These are phyloP conservation scores for Metridium senile DNA, from an alignment of 92 coral and sea anemone genomes.

Conservation along the genomic window DNA sequence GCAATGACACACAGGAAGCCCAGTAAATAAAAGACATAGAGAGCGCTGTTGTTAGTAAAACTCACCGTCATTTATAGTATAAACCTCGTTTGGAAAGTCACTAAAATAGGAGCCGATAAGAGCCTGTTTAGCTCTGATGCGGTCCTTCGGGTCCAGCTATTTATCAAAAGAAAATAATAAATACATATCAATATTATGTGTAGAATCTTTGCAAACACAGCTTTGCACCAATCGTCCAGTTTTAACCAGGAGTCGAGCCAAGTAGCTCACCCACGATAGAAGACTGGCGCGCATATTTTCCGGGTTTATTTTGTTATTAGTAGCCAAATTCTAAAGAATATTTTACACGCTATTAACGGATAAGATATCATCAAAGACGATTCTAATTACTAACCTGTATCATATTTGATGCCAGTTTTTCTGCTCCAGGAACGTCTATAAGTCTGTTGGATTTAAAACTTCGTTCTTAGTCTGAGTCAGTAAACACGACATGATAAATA, in stretches of 20 bases:
- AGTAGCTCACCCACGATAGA: no score
- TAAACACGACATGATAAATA: no score
- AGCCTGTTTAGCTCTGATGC: constrained; percentile 81
- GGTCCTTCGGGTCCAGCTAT: constrained; percentile 83
- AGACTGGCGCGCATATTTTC: no score
- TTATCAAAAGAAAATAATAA: not conserved
- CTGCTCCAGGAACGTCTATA: constrained; percentile 65
- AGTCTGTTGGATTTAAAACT: constrained; percentile 34
- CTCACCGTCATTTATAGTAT: constrained; percentile 66
- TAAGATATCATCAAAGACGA: not conserved
- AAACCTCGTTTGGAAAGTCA: constrained; percentile 81
- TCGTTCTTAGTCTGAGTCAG: not conserved
- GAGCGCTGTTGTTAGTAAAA: not conserved
- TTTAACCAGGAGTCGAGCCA: no score
- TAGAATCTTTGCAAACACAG: no score
- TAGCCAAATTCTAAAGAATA: not conserved
- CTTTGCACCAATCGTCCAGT: no score
- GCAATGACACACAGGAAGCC: not conserved
- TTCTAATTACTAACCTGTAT: constrained; percentile 50
- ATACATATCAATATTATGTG: not conserved
- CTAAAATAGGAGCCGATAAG: constrained; percentile 74
- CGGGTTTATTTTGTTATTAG: not conserved
- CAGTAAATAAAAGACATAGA: not conserved
- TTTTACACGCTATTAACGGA: not conserved
- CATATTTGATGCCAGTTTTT: constrained; percentile 66